phyloP scores from a whole-genome alignment of 2,888 invertebrate species.

The Orthosia gothica region DNA sequence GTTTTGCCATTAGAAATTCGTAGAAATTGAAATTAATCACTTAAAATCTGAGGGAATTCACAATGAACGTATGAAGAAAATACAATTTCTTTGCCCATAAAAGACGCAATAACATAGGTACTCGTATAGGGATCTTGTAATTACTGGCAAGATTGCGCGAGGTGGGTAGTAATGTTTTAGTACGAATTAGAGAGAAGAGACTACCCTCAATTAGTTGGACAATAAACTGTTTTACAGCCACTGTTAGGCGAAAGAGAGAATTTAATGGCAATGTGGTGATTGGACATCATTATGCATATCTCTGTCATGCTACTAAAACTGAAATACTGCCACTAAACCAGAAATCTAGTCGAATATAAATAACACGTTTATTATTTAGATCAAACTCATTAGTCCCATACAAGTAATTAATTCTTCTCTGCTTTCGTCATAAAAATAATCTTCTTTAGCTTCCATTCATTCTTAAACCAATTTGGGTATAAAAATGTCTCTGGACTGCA shows the following conservation, averaged over 20 bases:
- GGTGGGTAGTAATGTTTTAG: constrained; percentile 64
- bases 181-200: constrained; percentile 48
- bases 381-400: background rate
- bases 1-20: constrained; percentile 20
- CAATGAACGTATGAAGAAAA: constrained; percentile 15
- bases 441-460: background rate
- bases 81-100: constrained; percentile 25
- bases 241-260: constrained; percentile 66
- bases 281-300: constrained; percentile 68
- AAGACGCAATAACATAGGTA: constrained; percentile 39
- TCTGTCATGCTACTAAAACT: constrained; percentile 70
- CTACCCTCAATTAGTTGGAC: constrained; percentile 65
- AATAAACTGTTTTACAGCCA: constrained; percentile 74
- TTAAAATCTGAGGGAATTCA: constrained; percentile 18
- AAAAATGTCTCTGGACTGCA: background rate
- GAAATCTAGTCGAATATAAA: constrained; percentile 34
- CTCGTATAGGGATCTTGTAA: constrained; percentile 40
- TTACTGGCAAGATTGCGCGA: constrained; percentile 52
- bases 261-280: constrained; percentile 71
- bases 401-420: background rate
- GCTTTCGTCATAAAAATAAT: background rate
- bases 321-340: constrained; percentile 42
- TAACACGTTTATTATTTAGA: constrained; percentile 37
- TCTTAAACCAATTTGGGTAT: background rate
- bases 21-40: constrained; percentile 26